Percentiles rank a stretch among this genome's conserved stretches.
Evolutionary conservation across 2,797 vertebrate species (phyloP).

Genomic region (Tauraco hartlaubi): DNA sequence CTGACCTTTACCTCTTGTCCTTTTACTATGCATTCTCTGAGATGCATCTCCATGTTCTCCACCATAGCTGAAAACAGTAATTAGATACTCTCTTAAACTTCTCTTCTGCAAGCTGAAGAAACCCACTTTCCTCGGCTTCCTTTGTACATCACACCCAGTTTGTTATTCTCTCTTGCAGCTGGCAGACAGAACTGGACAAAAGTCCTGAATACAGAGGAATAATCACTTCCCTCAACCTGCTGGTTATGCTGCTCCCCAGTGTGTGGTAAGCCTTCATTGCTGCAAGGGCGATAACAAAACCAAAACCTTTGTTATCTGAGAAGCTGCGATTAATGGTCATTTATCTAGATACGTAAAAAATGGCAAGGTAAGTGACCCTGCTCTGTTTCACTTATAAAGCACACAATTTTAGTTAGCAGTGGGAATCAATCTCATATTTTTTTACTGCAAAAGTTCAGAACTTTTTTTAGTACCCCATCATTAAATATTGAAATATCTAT

Average conservation of each 20-base stretch:
- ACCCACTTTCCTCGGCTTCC: not conserved
- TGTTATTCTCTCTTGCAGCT: not conserved
- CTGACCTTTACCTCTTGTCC: not conserved
- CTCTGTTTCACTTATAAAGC: conserved; percentile 12
- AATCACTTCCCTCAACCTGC: not conserved
- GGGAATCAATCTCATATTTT: not conserved
- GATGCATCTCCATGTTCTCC: not conserved
- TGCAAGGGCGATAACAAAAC: not conserved
- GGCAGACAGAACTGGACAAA: not conserved
- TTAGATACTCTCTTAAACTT: not conserved
- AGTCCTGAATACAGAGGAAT: not conserved
- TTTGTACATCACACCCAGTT: not conserved
- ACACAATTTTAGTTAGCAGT: not conserved
- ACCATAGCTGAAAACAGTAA: not conserved
- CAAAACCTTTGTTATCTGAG: not conserved
- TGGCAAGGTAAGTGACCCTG: not conserved
- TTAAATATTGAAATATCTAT: not conserved
- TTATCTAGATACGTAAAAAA: not conserved
- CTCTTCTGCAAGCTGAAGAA: not conserved
- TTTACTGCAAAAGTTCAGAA: not conserved
- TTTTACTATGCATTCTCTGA: not conserved
- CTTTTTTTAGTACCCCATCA: not conserved
- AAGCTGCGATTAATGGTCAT: not conserved
- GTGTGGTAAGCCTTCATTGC: not conserved
- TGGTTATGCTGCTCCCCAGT: not conserved